Evolutionary conservation across 2,888 invertebrate genomes (phyloP), one percentile per base, ranked within the genome.

Genomic region (Nemotelus pantherinus): DNA sequence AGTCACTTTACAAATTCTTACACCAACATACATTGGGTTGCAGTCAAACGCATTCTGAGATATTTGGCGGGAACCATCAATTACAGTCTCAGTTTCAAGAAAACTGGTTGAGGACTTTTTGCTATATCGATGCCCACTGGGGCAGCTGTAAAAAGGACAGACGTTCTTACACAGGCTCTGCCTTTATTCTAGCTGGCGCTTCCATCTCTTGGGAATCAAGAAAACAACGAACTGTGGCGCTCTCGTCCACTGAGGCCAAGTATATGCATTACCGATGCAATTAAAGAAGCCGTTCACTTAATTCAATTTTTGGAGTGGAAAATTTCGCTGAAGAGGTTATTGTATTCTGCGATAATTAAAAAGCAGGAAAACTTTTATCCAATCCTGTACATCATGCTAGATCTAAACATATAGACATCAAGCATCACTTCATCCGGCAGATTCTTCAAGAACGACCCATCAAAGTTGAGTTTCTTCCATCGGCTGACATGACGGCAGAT

Each of bases 401-500:
- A n/a, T n/a, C n/a, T n/a, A n/a, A n/a, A n/a, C n/a, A n/a, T n/a
- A n/a, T n/a, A n/a, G n/a, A n/a, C n/a, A n/a, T 60, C 41, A 10
- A 43, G 39, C 60, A 60, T 41, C 41, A 60, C 60, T 60, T 60
- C 41, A 60, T 60, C 7, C 60, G 60, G 72, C 78, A 7, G 79
- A 70, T 78, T 65, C 76, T 70, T 64, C 77, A 77, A 53, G 70
- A 76, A 55, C 77, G 77, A 0, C 44, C 77, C 39, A 77, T 80
- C 45, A 53, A 78, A 44, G 70, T 80, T 4, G 67, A 76, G 25
- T 80, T 78, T 63, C 67, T 76, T 44, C 53, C 77, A 25, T 77
- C 79, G n/a, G 77, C 77, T 43, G 77, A 79, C 25, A 80, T 79
- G 78, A 58, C 76, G 44, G 72, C 80, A 2, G 80, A 80, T 77